Evolutionary conservation across 2,797 vertebrate genomes (phyloP), one percentile per base, ranked within the genome.

Genomic region (Pangasius macronema): DNA sequence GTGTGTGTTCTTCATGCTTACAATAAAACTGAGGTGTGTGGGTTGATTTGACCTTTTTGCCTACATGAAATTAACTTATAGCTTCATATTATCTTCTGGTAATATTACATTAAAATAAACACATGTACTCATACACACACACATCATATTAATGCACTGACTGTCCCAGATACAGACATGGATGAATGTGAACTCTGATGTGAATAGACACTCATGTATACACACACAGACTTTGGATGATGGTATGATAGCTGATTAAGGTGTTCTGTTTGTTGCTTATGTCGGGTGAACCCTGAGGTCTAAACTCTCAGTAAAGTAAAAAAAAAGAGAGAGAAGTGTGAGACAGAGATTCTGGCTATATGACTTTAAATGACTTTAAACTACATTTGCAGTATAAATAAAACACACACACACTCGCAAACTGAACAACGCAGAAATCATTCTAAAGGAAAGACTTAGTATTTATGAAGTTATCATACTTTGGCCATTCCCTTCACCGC

Each of bases 241-340:
- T 61, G 11, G 22, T 59, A 59, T 30, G 2, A 79, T 27, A n/a
- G 14, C 11, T 46, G 24, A 82, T 63, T 63, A n/a, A n/a, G 49
- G 24, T 63, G 57, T 61, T 63, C 57, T 80, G 30, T 80, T 24
- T 55, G 53, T 36, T 33, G 55, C 2, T 33, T 55, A 55, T 81
- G 33, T 81, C 53, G 39, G 18, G 5, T 24, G 33, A 59, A 80
- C 77, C 10, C 33, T 77, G 46, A 86, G 63, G 80, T 57, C 42
- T 72, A 73, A 42, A 46, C 39, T 46, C 22, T 55, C 68, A 89
- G 88, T 88, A 93, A 94, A 94, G 81, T 87, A 88, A 33, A 80
- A 88, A 33, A 80, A 91, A 83, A 88, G 5, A 87, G 20, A 53
- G 30, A 75, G 83, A 79, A 61, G 63, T 85, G n/a, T 83, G 10